Conservation (phyloP, 2,888 invertebrate genomes). For the Pogonocherus hispidulus region DNA sequence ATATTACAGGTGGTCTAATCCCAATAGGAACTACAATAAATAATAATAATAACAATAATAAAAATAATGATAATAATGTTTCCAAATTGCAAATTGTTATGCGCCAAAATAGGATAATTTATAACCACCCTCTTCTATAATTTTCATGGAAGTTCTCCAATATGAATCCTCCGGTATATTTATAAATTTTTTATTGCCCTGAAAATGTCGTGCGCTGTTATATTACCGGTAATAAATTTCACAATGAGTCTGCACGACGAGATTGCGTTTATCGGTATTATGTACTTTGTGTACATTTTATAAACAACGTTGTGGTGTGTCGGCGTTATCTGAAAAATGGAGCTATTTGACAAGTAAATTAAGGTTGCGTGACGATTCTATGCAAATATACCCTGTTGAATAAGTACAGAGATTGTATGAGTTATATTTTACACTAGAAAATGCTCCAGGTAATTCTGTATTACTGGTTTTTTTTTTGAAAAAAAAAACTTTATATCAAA, state of each 20-base stretch:
- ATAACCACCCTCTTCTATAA: no score
- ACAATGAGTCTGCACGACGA: conserved; percentile 22
- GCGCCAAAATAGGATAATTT: no score
- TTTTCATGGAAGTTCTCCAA: no score
- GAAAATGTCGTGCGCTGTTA: conserved; percentile 15
- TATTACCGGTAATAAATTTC: conserved; percentile 17
- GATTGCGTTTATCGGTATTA: conserved; percentile 21
- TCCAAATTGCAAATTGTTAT: no score
- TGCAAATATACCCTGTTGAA: conserved; percentile 26
- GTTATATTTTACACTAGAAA: conserved; percentile 15
- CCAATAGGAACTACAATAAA: no score
- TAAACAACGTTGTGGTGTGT: conserved; percentile 18
- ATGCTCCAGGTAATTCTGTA: conserved; percentile 6
- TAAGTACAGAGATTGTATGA: conserved; percentile 9
- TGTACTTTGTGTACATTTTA: conserved; percentile 28
- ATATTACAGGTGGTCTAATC: no score
- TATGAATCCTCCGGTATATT: no score
- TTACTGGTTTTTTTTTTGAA: neutral
- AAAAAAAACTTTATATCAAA: neutral
- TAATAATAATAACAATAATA: no score
- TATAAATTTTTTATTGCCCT: neutral
- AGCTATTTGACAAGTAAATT: conserved; percentile 32
- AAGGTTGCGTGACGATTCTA: conserved; percentile 29
- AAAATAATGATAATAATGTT: no score
- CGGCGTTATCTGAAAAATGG: conserved; percentile 11